Base-by-base conservation (phyloP, 2,888 invertebrate species). In the Drosophila atripex region DNA sequence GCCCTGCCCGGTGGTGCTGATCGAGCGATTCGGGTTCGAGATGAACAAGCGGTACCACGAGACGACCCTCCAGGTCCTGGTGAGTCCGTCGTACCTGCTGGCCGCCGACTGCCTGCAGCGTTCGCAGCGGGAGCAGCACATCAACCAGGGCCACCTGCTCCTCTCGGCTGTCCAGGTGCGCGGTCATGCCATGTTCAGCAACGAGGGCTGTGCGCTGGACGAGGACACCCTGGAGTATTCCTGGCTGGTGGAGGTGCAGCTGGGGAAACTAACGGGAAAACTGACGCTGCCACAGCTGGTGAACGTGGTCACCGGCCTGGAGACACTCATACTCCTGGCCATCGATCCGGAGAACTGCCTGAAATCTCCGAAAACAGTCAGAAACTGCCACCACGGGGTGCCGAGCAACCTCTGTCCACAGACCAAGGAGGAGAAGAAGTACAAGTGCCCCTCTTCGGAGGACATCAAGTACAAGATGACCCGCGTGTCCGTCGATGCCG, bases 151-250 rank as follows among this genome's bases (percentile, higher is more conserved):
- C 0, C 96, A 97, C 90, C 91, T 97, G 61, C 94, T 97, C 93
- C 92, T 97, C 4, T 97, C 97, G 1, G 96, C 97, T 0, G 93
- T 97, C 49, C 97, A 97, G 91, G 94, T 97, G 64, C 94, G 99
- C 78, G 99, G 99, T 0, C 98, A 98, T 90, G 98, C 98, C 0
- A 97, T 98, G 95, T 99, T 99, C 89, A 99, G 99, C 78, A 97
- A 97, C 88, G 95, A 97, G 59, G 98, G 97, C 57, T 93, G 98
- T 71, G 94, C 95, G 8, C 93, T 98, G 18, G 97, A 98, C 86
- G 96, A 98, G 90, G 99, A 99, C 85, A 98, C 99, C 0, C 92
- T 99, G 16, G 99, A 99, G 90, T 99, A 99, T 90, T 97, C 96
- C 0, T 99, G 99, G 99, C 93, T 99, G 82, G 94, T 99, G 83